A percentile compares a stretch with the other conserved stretches of the same genome.
These are phyloP conservation scores for Numenius arquata DNA, from an alignment of 2,113 vertebrate genomes.

Conservation along the genomic window DNA sequence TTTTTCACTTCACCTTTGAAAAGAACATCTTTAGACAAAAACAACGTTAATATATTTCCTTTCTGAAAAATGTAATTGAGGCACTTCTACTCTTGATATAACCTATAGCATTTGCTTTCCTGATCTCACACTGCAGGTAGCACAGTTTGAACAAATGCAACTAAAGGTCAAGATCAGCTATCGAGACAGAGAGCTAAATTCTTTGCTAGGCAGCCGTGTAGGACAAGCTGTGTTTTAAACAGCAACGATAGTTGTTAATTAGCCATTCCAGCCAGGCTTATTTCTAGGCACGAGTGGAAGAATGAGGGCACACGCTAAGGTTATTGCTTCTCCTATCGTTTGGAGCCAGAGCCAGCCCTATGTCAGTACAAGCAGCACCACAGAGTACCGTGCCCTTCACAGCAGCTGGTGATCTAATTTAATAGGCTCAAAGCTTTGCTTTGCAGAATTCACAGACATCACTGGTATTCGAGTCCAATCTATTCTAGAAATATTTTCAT, in stretches of 20 bases:
- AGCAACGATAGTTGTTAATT: neutral
- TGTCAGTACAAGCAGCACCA: neutral
- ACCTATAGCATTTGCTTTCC: neutral
- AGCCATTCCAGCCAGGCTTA: neutral
- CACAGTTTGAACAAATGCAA: neutral
- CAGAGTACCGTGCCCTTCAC: neutral
- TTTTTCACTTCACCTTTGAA: neutral
- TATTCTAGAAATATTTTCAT: neutral
- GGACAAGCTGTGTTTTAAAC: neutral
- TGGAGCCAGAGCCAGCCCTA: neutral
- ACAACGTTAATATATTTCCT: neutral
- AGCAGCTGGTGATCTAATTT: neutral
- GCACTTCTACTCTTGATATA: neutral
- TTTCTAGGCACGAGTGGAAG: neutral
- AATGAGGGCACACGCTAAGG: neutral
- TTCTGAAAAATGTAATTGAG: neutral
- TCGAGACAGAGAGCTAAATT: neutral
- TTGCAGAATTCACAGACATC: neutral
- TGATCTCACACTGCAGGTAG: neutral
- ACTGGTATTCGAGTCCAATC: neutral
- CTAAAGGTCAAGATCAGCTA: neutral
- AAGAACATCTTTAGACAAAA: neutral
- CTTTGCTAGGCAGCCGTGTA: neutral
- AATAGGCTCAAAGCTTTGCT: neutral
- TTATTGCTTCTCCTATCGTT: neutral